Conservation (phyloP, 2,797 vertebrate genomes). For the Gobio occitaniae region DNA sequence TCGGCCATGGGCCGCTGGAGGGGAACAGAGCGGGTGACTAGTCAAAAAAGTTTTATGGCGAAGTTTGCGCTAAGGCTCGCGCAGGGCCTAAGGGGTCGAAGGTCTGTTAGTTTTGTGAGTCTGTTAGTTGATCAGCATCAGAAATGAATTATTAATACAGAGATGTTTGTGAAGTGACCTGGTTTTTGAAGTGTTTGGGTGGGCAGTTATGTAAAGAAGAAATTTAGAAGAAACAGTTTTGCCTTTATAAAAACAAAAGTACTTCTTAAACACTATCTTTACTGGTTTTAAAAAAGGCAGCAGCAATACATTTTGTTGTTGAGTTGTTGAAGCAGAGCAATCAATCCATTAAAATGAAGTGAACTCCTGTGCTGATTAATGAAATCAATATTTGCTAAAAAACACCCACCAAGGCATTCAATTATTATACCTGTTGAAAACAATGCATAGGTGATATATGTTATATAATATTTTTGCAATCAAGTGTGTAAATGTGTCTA, state of each 20-base stretch:
- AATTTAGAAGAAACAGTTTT: background rate
- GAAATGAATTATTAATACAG: conserved; percentile 52
- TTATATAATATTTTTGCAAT: background rate
- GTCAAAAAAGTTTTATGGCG: conserved; percentile 53
- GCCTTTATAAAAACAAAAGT: background rate
- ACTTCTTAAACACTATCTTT: background rate
- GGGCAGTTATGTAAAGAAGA: background rate
- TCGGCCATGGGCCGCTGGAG: conserved; percentile 50
- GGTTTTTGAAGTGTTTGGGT: conserved; percentile 15
- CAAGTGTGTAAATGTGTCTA: background rate
- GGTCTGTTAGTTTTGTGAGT: conserved; percentile 54
- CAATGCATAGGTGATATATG: background rate
- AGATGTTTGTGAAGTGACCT: conserved; percentile 38
- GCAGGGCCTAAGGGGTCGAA: conserved; percentile 48
- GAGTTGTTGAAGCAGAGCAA: background rate
- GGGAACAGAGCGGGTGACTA: conserved; percentile 51
- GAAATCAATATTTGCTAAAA: background rate
- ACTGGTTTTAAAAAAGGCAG: background rate
- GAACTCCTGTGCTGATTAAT: background rate
- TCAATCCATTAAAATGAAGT: background rate
- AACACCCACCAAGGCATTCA: background rate
- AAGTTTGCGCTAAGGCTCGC: conserved; percentile 37
- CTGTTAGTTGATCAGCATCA: conserved; percentile 46
- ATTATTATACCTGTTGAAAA: background rate
- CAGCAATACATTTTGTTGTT: background rate